Evolutionary conservation across 2,888 invertebrate genomes (phyloP).

Genomic region (Sacculina carcini): DNA sequence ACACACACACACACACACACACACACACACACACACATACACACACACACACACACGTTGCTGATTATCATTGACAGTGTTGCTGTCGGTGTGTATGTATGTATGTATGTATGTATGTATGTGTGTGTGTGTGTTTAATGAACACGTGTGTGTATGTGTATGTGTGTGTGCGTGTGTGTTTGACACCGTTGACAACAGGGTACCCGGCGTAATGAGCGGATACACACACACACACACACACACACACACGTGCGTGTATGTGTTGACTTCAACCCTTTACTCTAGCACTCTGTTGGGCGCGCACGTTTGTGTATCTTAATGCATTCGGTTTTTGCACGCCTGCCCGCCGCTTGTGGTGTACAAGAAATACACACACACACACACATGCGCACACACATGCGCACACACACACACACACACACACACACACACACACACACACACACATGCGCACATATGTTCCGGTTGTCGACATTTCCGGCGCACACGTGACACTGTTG

Average conservation of each 20-base stretch:
- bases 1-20: not conserved
- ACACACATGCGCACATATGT: no score
- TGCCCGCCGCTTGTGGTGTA: no score
- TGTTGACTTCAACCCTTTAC: no score
- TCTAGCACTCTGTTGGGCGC: no score
- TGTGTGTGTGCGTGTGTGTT: not conserved
- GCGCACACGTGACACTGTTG: no score
- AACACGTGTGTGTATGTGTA: not conserved
- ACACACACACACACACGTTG: not conserved
- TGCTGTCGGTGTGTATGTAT: not conserved
- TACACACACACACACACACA: not conserved
- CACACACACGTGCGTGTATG: not conserved
- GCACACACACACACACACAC: no score
- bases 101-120: not conserved
- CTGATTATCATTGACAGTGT: not conserved
- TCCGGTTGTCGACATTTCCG: no score
- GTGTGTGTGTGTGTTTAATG: not conserved
- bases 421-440: no score
- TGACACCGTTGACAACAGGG: not conserved
- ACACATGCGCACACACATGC: no score
- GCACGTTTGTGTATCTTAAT: no score
- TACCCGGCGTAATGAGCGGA: not conserved
- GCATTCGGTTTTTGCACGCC: no score
- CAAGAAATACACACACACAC: no score
- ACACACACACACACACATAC: not conserved